Percentiles rank a stretch among this genome's conserved stretches.
Conservation (phyloP, 2,888 invertebrate genomes). For the Trachelus tabidus region DNA sequence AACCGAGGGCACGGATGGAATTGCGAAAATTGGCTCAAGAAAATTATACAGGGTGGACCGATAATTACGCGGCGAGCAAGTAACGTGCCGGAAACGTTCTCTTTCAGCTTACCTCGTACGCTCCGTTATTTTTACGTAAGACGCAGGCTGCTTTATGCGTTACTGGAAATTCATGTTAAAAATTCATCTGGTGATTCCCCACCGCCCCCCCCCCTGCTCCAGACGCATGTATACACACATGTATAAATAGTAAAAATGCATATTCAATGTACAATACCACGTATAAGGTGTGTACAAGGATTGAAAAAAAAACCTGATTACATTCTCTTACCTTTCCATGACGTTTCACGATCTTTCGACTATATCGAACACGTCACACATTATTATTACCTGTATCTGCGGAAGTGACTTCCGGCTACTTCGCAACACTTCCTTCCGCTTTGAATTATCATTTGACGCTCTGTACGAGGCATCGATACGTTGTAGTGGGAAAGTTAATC, state of each 20-base stretch:
- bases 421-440: constrained; percentile 49
- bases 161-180: not conserved
- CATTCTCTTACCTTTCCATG: not conserved
- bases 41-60: constrained; percentile 1
- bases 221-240: not conserved
- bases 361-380: not conserved
- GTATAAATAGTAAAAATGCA: not conserved
- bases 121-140: not conserved
- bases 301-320: not conserved
- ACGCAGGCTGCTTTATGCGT: not conserved
- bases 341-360: not conserved
- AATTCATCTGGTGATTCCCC: not conserved
- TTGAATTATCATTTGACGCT: constrained; percentile 35
- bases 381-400: constrained; percentile 34
- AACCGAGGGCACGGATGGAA: not conserved
- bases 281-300: not conserved
- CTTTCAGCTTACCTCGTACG: not conserved
- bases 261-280: not conserved
- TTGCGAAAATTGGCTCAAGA: not conserved
- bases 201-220: too few relatives aligned
- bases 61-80: not conserved
- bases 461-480: not conserved
- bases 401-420: constrained; percentile 51
- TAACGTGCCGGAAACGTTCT: constrained; percentile 1
- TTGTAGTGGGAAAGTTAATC: not conserved